Conservation (phyloP, 2,888 invertebrate species). For the Physocephala rufipes region DNA sequence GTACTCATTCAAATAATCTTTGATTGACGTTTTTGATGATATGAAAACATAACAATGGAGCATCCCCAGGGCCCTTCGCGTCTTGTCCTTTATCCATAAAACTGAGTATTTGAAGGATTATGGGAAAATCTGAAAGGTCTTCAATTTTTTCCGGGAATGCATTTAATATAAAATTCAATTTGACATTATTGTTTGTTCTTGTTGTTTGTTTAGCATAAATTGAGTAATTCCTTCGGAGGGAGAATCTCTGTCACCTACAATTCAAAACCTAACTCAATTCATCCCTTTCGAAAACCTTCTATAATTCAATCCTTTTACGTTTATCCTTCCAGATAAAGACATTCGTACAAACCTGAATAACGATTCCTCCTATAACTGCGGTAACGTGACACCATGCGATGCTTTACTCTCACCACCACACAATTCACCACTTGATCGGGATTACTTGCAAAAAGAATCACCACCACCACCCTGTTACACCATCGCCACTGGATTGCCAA, state of each 20-base stretch:
- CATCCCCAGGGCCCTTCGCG: neutral
- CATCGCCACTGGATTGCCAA: slow-evolving; percentile 72
- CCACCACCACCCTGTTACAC: slow-evolving; percentile 70
- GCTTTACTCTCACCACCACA: slow-evolving; percentile 34
- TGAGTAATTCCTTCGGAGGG: neutral
- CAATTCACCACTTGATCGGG: slow-evolving; percentile 49
- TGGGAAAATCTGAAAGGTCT: too few relatives aligned
- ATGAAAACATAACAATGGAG: neutral
- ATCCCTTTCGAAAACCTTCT: neutral
- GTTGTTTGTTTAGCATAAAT: too few relatives aligned
- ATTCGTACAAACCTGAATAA: slow-evolving; percentile 58
- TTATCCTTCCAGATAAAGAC: slow-evolving; percentile 60
- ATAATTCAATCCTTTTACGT: slow-evolving; percentile 31
- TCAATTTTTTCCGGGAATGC: too few relatives aligned
- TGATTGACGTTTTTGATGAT: slow-evolving; percentile 15
- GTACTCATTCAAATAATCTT: neutral
- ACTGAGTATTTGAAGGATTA: too few relatives aligned
- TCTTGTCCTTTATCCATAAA: neutral
- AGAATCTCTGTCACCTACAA: neutral
- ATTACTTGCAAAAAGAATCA: slow-evolving; percentile 67
- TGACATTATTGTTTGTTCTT: neutral
- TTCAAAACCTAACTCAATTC: slow-evolving; percentile 1
- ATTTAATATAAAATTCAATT: neutral
- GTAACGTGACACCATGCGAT: slow-evolving; percentile 46
- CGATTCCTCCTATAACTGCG: slow-evolving; percentile 50